Percentiles rank a stretch among this genome's conserved stretches.
Evolutionary conservation across 2,888 invertebrate genomes (phyloP).

Genomic region (Malachius bipustulatus): DNA sequence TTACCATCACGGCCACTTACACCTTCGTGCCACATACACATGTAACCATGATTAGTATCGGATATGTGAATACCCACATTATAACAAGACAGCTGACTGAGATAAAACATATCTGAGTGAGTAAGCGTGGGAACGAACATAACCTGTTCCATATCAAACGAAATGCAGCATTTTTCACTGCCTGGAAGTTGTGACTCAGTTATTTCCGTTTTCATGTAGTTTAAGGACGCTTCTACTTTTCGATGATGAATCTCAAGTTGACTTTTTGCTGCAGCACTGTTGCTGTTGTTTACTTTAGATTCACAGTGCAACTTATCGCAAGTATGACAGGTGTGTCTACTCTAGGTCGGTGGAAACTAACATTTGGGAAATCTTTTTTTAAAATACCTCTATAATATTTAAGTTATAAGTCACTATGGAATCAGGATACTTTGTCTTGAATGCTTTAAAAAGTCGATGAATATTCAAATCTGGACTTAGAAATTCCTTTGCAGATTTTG

Average conservation of each 20-base stretch:
- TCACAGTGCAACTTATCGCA: constrained; percentile 2
- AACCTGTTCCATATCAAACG: constrained; percentile 4
- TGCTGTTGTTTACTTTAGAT: constrained; percentile 1
- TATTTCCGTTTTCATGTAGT: neutral
- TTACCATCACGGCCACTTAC: constrained; percentile 2
- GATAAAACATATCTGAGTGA: constrained; percentile 1
- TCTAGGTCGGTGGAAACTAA: constrained; percentile 2
- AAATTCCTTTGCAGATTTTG: constrained; percentile 1
- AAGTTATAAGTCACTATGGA: constrained; percentile 1
- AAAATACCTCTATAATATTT: constrained; percentile 2
- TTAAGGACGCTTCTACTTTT: neutral
- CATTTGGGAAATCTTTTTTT: neutral
- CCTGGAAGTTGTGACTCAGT: neutral
- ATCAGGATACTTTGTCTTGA: neutral
- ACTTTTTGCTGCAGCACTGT: constrained; percentile 2
- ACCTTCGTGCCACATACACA: constrained; percentile 1
- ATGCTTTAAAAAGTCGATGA: constrained; percentile 3
- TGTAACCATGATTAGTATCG: constrained; percentile 3
- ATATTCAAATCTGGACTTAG: constrained; percentile 2
- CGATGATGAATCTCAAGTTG: constrained; percentile 1
- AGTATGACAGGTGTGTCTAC: constrained; percentile 1
- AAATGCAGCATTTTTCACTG: neutral
- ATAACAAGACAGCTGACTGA: constrained; percentile 2
- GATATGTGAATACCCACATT: neutral
- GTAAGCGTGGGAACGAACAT: constrained; percentile 2